A percentile compares a stretch with the other conserved stretches of the same genome.
Evolutionary conservation across 37 sponge, comb jelly and placozoan species (phyloP).

Genomic region (Petrosia ficiformis): DNA sequence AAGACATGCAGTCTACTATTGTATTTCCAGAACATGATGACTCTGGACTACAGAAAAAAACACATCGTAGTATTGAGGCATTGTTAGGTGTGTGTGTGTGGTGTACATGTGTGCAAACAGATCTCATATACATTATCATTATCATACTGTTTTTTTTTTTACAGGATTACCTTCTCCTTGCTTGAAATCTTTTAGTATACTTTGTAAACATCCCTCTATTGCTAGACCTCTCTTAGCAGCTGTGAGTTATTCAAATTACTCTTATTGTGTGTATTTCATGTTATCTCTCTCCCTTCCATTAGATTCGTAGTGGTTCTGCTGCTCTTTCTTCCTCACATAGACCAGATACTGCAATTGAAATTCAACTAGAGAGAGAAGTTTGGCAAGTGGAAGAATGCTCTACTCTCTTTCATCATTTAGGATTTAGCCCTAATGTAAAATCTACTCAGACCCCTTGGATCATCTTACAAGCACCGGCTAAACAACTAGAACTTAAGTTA

Average conservation of each 20-base stretch:
- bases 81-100: slow-evolving; percentile 39
- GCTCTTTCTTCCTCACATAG: not conserved
- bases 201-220: slow-evolving; percentile 43
- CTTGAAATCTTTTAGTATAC: slow-evolving; percentile 45
- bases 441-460: slow-evolving; percentile 23
- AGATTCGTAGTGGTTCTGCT: not conserved
- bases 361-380: slow-evolving; percentile 41
- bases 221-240: slow-evolving; percentile 32
- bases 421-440: slow-evolving; percentile 21
- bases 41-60: slow-evolving; percentile 66
- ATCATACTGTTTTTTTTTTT: slow-evolving; percentile 5
- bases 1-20: slow-evolving; percentile 70
- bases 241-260: slow-evolving; percentile 40
- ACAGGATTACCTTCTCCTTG: slow-evolving; percentile 52
- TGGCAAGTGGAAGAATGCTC: slow-evolving; percentile 46
- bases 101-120: not conserved
- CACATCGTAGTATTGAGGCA: slow-evolving; percentile 62
- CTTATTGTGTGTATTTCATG: not conserved
- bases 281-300: not conserved
- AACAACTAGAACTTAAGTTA: slow-evolving; percentile 30
- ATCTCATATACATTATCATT: not conserved
- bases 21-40: slow-evolving; percentile 91
- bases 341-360: not conserved
- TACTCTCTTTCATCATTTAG: slow-evolving; percentile 48
- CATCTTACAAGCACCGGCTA: slow-evolving; percentile 38